Evolutionary conservation across 2,113 vertebrate species (phyloP).

Genomic region (Symphodus melops): DNA sequence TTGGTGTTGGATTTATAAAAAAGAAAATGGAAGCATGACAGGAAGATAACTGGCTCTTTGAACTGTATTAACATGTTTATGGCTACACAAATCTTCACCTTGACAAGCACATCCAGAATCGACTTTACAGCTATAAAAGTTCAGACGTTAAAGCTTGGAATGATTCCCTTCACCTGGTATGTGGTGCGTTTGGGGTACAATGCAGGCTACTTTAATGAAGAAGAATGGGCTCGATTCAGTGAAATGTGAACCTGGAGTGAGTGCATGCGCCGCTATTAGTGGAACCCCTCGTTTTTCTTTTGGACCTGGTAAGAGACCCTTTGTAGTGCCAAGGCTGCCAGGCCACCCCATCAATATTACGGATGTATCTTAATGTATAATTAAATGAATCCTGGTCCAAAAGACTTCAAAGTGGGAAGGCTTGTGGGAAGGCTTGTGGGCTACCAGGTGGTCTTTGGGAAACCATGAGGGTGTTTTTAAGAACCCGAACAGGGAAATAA

Average conservation of each 20-base stretch:
- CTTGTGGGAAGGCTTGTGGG: slow-evolving; percentile 40
- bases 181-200: slow-evolving; percentile 33
- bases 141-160: slow-evolving; percentile 41
- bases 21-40: slow-evolving; percentile 27
- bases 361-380: slow-evolving; percentile 77
- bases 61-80: slow-evolving; percentile 52
- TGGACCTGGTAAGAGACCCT: slow-evolving; percentile 63
- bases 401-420: slow-evolving; percentile 75
- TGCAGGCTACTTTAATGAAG: slow-evolving; percentile 60
- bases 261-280: slow-evolving; percentile 61
- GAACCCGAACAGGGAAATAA: slow-evolving; percentile 68
- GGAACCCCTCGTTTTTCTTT: slow-evolving; percentile 59
- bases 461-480: slow-evolving; percentile 50
- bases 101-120: slow-evolving; percentile 34
- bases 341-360: slow-evolving; percentile 76
- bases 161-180: slow-evolving; percentile 39
- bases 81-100: slow-evolving; percentile 33
- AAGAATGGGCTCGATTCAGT: slow-evolving; percentile 72
- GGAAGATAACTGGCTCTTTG: slow-evolving; percentile 47
- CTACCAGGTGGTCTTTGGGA: slow-evolving; percentile 66
- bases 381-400: slow-evolving; percentile 75
- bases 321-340: slow-evolving; percentile 74
- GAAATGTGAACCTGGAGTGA: slow-evolving; percentile 70
- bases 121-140: slow-evolving; percentile 21
- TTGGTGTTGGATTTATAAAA: slow-evolving; percentile 59